A percentile compares a stretch with the other conserved stretches of the same genome.
These are phyloP conservation scores for Machimus atricapillus DNA, from an alignment of 2,888 invertebrate species.

Conservation along the genomic window DNA sequence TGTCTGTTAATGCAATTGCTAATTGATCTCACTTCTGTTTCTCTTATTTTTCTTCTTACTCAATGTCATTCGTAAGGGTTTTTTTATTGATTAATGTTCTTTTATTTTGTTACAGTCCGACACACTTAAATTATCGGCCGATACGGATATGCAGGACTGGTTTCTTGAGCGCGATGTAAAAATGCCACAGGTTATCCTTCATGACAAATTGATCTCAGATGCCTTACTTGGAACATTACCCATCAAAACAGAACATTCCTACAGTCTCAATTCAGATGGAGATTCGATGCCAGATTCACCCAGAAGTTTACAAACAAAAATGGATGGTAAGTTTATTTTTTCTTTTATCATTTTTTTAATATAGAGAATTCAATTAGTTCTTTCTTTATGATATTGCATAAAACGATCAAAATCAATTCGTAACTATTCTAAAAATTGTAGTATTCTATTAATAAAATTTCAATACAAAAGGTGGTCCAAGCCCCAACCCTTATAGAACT, in stretches of 20 bases:
- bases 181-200: constrained; percentile 75
- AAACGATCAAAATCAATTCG: too few species aligned
- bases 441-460: background rate
- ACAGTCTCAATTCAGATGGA: constrained; percentile 79
- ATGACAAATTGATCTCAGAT: constrained; percentile 75
- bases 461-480: background rate
- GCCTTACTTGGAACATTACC: constrained; percentile 81
- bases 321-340: constrained; percentile 68
- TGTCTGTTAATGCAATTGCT: background rate
- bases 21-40: background rate
- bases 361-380: background rate
- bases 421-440: too few species aligned
- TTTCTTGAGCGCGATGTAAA: constrained; percentile 72
- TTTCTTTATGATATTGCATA: too few species aligned
- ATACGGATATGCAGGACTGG: constrained; percentile 74
- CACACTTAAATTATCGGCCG: constrained; percentile 68
- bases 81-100: background rate
- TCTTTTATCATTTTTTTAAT: background rate
- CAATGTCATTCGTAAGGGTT: background rate
- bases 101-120: constrained; percentile 67
- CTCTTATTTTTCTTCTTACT: background rate
- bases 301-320: constrained; percentile 70
- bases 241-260: constrained; percentile 92
- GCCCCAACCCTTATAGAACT: background rate
- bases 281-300: constrained; percentile 77